Evolutionary conservation across 2,113 vertebrate genomes (phyloP).

Genomic region (Plotosus lineatus): DNA sequence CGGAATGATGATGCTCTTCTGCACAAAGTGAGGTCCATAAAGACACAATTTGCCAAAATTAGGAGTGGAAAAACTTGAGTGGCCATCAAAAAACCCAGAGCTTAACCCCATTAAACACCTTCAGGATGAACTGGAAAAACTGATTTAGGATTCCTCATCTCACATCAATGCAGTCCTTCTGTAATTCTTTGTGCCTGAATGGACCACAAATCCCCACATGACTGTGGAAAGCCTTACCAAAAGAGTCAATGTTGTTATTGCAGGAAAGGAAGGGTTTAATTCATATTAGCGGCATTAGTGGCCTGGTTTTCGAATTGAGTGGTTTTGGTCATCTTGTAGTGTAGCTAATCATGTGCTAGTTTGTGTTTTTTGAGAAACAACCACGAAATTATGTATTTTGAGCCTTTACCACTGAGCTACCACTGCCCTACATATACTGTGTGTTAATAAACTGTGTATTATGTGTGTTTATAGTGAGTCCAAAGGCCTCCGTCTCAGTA

Average conservation of each 20-base stretch:
- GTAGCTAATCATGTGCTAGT: not conserved
- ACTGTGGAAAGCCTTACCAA: not conserved
- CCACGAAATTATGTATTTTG: too few relatives aligned
- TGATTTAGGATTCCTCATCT: not conserved
- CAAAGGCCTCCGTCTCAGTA: constrained; percentile 83
- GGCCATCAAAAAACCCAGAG: not conserved
- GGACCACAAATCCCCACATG: not conserved
- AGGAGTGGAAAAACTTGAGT: not conserved
- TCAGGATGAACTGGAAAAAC: not conserved
- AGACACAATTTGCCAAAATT: not conserved
- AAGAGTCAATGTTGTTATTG: too few relatives aligned
- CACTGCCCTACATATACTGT: too few relatives aligned
- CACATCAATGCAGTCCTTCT: not conserved
- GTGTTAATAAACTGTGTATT: not conserved
- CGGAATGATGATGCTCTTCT: not conserved
- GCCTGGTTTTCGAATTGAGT: not conserved
- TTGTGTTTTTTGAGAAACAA: not conserved
- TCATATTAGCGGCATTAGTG: not conserved
- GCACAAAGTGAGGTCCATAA: not conserved
- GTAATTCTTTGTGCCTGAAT: not conserved
- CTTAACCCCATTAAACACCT: not conserved
- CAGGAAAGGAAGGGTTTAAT: not conserved
- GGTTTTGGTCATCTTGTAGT: not conserved
- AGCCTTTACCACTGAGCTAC: too few relatives aligned
- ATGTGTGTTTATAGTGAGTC: constrained; percentile 75